phyloP scores from a whole-genome alignment of 2,888 invertebrate genomes.

The Philaethria dido region DNA sequence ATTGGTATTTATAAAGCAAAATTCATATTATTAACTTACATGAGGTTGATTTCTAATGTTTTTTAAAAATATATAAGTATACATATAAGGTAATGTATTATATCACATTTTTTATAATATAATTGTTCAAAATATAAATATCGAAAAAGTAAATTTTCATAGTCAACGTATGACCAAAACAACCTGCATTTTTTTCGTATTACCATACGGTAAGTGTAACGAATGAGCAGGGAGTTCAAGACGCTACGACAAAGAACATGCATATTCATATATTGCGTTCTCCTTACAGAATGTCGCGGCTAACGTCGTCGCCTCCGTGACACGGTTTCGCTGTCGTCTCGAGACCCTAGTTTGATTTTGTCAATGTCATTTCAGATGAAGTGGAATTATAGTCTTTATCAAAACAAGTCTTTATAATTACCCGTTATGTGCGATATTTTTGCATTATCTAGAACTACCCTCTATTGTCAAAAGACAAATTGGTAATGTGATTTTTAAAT shows the following conservation, averaged over 20 bases:
- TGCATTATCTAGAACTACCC: not conserved
- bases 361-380: slow-evolving; percentile 41
- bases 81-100: too few species aligned
- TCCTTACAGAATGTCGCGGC: slow-evolving; percentile 59
- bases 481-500: not conserved
- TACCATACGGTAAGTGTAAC: slow-evolving; percentile 54
- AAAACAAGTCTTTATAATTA: not conserved
- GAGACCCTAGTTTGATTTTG: slow-evolving; percentile 61
- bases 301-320: slow-evolving; percentile 55
- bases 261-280: slow-evolving; percentile 74
- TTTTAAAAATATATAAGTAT: too few species aligned
- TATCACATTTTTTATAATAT: not conserved
- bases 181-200: slow-evolving; percentile 23
- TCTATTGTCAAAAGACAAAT: not conserved
- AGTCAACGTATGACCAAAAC: slow-evolving; percentile 18
- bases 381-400: not conserved
- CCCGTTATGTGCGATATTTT: not conserved
- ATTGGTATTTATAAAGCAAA: not conserved
- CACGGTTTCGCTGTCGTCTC: slow-evolving; percentile 59
- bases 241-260: slow-evolving; percentile 71
- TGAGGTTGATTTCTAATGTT: too few species aligned
- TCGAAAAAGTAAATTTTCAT: not conserved
- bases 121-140: not conserved
- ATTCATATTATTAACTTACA: not conserved
- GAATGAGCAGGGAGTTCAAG: slow-evolving; percentile 59